phyloP scores from a whole-genome alignment of 2,888 invertebrate genomes.

The Margaritifera margaritifera region DNA sequence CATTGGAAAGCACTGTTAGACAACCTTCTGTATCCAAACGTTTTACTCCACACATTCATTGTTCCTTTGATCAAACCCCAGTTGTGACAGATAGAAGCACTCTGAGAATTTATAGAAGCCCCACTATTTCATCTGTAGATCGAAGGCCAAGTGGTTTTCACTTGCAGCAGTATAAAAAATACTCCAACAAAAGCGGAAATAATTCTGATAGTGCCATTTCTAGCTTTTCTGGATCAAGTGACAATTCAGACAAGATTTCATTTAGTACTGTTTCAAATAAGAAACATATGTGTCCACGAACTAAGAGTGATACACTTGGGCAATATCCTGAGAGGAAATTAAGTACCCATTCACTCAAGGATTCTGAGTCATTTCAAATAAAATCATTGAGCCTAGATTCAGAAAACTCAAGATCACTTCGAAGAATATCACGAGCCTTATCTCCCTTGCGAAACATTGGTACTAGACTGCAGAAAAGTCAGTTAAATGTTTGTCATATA shows the following conservation, averaged over 20 bases:
- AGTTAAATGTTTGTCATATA: no score
- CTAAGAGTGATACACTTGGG: slow-evolving; percentile 18
- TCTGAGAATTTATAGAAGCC: slow-evolving; percentile 22
- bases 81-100: slow-evolving; percentile 11
- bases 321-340: no score
- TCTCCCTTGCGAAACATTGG: slow-evolving; percentile 14
- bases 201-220: slow-evolving; percentile 63
- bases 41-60: slow-evolving; percentile 11
- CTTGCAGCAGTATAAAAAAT: slow-evolving; percentile 32
- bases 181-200: slow-evolving; percentile 46
- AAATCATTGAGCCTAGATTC: slow-evolving; percentile 40
- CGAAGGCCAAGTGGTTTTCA: slow-evolving; percentile 24
- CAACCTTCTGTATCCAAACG: slow-evolving; percentile 7
- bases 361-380: slow-evolving; percentile 28
- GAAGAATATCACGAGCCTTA: slow-evolving; percentile 30
- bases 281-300: not conserved
- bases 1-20: slow-evolving; percentile 10
- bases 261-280: slow-evolving; percentile 11
- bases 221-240: slow-evolving; percentile 53
- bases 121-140: slow-evolving; percentile 28
- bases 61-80: not conserved
- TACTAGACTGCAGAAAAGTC: no score
- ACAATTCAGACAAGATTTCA: slow-evolving; percentile 47
- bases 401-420: slow-evolving; percentile 42
- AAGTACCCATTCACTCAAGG: slow-evolving; percentile 9